A percentile compares a stretch with the other conserved stretches of the same genome.
Conservation (phyloP, 2,797 vertebrate species). For the Chaunax sp. region DNA sequence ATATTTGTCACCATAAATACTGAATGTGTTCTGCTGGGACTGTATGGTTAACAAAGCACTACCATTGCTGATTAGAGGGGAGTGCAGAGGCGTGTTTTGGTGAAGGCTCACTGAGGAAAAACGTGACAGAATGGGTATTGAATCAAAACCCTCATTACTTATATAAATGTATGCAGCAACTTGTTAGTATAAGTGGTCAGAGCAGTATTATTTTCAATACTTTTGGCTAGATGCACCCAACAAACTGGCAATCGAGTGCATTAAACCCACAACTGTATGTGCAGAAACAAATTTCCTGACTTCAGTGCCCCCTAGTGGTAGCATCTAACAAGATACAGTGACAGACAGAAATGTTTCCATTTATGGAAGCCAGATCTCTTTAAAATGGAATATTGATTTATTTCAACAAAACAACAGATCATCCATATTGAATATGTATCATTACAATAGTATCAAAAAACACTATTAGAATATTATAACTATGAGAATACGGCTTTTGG, state of each 20-base stretch:
- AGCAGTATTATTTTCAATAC: no score
- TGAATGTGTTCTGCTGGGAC: constrained; percentile 58
- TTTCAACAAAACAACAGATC: no score
- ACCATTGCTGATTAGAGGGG: constrained; percentile 48
- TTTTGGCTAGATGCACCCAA: not conserved
- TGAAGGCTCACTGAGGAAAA: constrained; percentile 18
- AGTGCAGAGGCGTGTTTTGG: constrained; percentile 45
- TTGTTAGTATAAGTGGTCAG: constrained; percentile 5
- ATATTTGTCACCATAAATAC: constrained; percentile 73
- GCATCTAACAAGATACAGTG: not conserved
- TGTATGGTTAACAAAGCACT: constrained; percentile 54
- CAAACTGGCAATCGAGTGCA: not conserved
- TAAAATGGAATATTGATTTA: not conserved
- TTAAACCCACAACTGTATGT: no score
- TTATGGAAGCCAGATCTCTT: not conserved
- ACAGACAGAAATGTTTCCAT: not conserved
- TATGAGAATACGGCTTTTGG: no score
- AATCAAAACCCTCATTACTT: constrained; percentile 8
- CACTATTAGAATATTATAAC: no score
- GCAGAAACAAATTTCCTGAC: not conserved
- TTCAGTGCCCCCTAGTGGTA: constrained; percentile 1
- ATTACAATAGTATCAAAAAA: no score
- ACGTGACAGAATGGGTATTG: not conserved
- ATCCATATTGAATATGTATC: no score
- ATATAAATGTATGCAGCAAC: not conserved